phyloP scores from a whole-genome alignment of 2,797 vertebrate genomes.

The Anabacerthia variegaticeps region DNA sequence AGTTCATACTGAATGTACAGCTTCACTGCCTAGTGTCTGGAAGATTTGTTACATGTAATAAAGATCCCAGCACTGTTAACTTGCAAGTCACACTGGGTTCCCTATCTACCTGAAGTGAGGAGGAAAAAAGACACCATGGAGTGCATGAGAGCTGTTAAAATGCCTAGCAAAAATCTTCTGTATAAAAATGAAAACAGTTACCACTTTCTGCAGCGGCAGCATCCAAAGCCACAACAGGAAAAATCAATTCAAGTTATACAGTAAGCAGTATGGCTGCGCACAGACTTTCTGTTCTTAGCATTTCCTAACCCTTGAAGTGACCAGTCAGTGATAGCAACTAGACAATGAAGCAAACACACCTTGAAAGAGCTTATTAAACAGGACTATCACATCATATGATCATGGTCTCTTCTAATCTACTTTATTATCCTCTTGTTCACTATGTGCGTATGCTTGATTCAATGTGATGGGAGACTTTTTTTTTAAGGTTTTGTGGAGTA shows the following conservation, averaged over 20 bases:
- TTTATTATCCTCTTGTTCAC: background rate
- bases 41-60: background rate
- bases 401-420: background rate
- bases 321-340: background rate
- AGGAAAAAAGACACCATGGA: fast-evolving
- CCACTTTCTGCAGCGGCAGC: background rate
- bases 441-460: background rate
- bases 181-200: background rate
- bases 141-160: background rate
- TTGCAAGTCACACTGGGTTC: background rate
- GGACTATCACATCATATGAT: background rate
- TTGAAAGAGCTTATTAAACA: background rate
- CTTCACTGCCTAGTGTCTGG: background rate
- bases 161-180: background rate
- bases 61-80: background rate
- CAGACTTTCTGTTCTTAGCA: background rate
- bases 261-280: background rate
- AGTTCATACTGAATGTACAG: background rate
- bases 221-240: background rate
- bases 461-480: background rate
- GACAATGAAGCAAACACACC: background rate
- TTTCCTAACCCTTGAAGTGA: background rate
- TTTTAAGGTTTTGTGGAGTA: background rate
- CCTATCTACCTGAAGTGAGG: background rate
- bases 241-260: background rate